Percentiles rank a stretch among this genome's conserved stretches.
These are phyloP conservation scores for Cryptotermes secundus DNA, from an alignment of 1,140 invertebrate genomes.

Conservation along the genomic window DNA sequence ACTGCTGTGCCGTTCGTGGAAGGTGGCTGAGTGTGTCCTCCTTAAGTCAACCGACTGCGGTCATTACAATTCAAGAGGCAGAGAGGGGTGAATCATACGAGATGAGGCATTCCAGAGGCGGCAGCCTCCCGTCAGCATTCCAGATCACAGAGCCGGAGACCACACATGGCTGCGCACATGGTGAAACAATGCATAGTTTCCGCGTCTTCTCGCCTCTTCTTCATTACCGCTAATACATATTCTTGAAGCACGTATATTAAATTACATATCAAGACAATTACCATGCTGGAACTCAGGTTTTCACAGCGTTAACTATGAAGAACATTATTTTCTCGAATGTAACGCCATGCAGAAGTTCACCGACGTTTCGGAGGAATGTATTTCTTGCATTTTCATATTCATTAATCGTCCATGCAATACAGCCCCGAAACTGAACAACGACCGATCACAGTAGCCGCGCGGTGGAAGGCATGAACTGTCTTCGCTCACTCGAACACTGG, in stretches of 20 bases:
- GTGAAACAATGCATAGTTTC: neutral
- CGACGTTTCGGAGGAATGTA: too few relatives aligned
- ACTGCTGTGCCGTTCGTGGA: neutral
- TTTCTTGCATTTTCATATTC: too few relatives aligned
- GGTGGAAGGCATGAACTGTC: too few relatives aligned
- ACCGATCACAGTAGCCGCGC: too few relatives aligned
- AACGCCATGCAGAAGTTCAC: too few relatives aligned
- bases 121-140: neutral
- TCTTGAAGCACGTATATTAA: neutral
- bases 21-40: too few relatives aligned
- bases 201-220: neutral
- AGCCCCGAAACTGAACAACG: too few relatives aligned
- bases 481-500: too few relatives aligned
- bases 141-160: neutral
- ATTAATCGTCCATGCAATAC: too few relatives aligned
- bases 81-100: neutral
- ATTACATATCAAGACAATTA: neutral
- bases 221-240: neutral
- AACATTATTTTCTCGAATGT: too few relatives aligned
- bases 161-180: conserved; percentile 7
- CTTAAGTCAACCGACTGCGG: neutral
- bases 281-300: neutral
- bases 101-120: neutral
- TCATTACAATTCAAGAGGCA: conserved; percentile 1
- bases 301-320: too few relatives aligned